These are phyloP conservation scores for Camptogramma bilineatum DNA, from an alignment of 2,888 invertebrate genomes.

Conservation along the genomic window DNA sequence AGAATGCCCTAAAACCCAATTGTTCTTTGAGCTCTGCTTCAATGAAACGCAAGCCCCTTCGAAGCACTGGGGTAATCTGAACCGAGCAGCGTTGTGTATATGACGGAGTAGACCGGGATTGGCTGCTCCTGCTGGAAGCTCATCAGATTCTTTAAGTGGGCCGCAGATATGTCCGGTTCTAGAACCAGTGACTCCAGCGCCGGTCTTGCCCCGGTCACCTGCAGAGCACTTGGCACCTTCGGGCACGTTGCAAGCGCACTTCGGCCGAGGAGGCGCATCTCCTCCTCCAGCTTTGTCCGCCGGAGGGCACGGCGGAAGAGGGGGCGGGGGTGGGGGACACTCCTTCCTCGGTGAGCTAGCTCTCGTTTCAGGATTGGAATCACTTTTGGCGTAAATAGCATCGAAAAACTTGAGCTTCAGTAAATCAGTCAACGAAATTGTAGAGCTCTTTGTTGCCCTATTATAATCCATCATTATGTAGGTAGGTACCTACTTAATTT, in stretches of 20 bases:
- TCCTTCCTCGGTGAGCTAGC: constrained; percentile 52
- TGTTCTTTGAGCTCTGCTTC: constrained; percentile 65
- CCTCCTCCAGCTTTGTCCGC: constrained; percentile 31
- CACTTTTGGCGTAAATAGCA: constrained; percentile 67
- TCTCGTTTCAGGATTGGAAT: constrained; percentile 51
- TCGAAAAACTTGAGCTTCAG: constrained; percentile 65
- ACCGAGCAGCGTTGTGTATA: constrained; percentile 76
- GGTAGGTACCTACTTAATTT: too few relatives aligned
- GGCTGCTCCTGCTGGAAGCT: constrained; percentile 63
- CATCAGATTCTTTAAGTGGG: constrained; percentile 51
- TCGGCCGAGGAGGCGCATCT: constrained; percentile 42
- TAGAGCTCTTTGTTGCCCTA: constrained; percentile 45
- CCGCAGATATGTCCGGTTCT: constrained; percentile 57
- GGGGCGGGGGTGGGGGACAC: constrained; percentile 12
- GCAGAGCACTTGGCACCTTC: constrained; percentile 54
- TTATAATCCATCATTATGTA: constrained; percentile 33
- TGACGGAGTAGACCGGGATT: constrained; percentile 76
- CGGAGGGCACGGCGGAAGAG: constrained; percentile 29
- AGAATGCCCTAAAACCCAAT: constrained; percentile 76
- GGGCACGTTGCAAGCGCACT: constrained; percentile 50
- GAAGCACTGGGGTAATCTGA: constrained; percentile 78
- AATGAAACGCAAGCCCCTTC: constrained; percentile 75
- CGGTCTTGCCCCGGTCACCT: constrained; percentile 75
- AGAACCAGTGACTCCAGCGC: constrained; percentile 77
- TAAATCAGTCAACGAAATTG: constrained; percentile 62